Conservation (phyloP, 2,113 vertebrate species). For the Hyperopisus bebe region DNA sequence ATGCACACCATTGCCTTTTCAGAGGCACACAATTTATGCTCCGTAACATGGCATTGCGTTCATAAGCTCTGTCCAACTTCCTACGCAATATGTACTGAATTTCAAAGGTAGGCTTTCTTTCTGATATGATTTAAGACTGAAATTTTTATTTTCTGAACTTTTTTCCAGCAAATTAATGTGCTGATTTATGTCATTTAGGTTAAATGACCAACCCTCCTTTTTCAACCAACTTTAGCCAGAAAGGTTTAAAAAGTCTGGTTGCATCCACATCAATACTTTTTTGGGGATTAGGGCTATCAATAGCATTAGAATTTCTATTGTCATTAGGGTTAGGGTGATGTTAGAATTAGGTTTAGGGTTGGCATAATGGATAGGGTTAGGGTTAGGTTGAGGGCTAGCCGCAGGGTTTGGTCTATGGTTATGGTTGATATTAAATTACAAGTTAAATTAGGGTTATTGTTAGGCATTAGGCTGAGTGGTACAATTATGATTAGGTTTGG, state of each 20-base stretch:
- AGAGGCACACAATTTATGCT: background rate
- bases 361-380: background rate
- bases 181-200: background rate
- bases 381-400: background rate
- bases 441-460: background rate
- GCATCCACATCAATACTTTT: background rate
- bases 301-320: background rate
- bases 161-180: background rate
- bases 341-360: background rate
- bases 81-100: background rate
- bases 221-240: background rate
- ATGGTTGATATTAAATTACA: background rate
- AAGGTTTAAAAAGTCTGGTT: background rate
- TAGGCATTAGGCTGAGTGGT: background rate
- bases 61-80: background rate
- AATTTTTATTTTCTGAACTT: background rate
- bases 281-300: background rate
- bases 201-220: background rate
- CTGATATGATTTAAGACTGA: background rate
- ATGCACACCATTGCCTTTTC: background rate
- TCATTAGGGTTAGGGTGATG: background rate
- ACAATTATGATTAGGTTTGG: background rate
- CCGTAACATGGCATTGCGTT: background rate
- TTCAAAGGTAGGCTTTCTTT: background rate
- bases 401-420: background rate